A percentile compares a stretch with the other conserved stretches of the same genome.
Conservation (phyloP, 2,888 invertebrate genomes). For the Agapostemon virescens region DNA sequence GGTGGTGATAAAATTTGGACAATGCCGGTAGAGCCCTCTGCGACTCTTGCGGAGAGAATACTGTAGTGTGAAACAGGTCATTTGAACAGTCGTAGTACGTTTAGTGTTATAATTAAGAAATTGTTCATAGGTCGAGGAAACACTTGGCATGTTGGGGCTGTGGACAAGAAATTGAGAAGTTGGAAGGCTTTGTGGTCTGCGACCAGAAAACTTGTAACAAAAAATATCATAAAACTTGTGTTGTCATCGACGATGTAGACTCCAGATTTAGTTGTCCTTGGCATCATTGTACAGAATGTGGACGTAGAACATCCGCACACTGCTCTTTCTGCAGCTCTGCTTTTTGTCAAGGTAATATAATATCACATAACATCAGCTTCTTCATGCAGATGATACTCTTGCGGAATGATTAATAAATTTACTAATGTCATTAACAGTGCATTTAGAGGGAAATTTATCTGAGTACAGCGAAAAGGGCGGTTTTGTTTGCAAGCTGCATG, state of each 20-base stretch:
- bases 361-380: not conserved
- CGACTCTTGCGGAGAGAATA: too few relatives aligned
- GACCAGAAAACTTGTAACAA: constrained; percentile 74
- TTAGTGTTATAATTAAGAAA: not conserved
- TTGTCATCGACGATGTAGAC: constrained; percentile 66
- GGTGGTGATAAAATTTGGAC: too few relatives aligned
- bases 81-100: too few relatives aligned
- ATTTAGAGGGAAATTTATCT: constrained; percentile 72
- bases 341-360: constrained; percentile 75
- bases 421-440: constrained; percentile 62
- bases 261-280: constrained; percentile 75
- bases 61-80: too few relatives aligned
- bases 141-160: constrained; percentile 72
- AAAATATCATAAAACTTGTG: constrained; percentile 73
- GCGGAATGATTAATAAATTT: not conserved
- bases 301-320: constrained; percentile 71
- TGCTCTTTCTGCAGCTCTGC: constrained; percentile 76
- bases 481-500: constrained; percentile 72
- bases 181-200: constrained; percentile 67
- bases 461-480: constrained; percentile 68
- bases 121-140: constrained; percentile 58
- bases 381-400: not conserved
- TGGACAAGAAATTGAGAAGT: constrained; percentile 65
- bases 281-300: constrained; percentile 75
- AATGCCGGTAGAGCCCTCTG: too few relatives aligned